phyloP scores from a whole-genome alignment of 2,888 invertebrate genomes.

The Parnassius mnemosyne region DNA sequence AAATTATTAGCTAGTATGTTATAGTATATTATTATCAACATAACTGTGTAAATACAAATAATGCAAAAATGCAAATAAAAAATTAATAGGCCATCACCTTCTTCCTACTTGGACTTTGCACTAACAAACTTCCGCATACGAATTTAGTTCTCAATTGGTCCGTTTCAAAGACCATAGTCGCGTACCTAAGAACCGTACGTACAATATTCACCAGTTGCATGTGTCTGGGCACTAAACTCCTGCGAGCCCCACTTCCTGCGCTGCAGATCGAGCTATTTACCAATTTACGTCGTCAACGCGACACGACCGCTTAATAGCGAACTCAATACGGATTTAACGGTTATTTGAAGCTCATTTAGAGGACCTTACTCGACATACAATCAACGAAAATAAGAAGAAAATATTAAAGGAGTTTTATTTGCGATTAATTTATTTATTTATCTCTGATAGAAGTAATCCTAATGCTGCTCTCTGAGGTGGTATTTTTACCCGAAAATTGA shows the following conservation, averaged over 20 bases:
- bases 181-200: background rate
- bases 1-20: no score
- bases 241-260: slow-evolving; percentile 61
- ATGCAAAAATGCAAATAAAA: slow-evolving; percentile 2
- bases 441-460: no score
- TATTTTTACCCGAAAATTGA: no score
- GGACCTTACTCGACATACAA: slow-evolving; percentile 5
- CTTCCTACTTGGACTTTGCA: slow-evolving; percentile 18
- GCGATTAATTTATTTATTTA: no score
- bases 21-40: no score
- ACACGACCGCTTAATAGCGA: slow-evolving; percentile 42
- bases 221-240: slow-evolving; percentile 37
- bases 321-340: slow-evolving; percentile 35
- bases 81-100: slow-evolving; percentile 17
- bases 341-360: slow-evolving; percentile 35
- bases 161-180: background rate
- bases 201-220: slow-evolving; percentile 20
- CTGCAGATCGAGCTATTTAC: slow-evolving; percentile 52
- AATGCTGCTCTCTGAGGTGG: no score
- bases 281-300: slow-evolving; percentile 60
- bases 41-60: no score
- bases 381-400: slow-evolving; percentile 9
- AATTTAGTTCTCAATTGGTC: background rate
- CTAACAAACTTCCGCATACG: background rate
- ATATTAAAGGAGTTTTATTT: background rate